Percentiles rank a stretch among this genome's conserved stretches.
phyloP scores from a whole-genome alignment of 92 coral and sea anemone species.

The Actinostola sp. region DNA sequence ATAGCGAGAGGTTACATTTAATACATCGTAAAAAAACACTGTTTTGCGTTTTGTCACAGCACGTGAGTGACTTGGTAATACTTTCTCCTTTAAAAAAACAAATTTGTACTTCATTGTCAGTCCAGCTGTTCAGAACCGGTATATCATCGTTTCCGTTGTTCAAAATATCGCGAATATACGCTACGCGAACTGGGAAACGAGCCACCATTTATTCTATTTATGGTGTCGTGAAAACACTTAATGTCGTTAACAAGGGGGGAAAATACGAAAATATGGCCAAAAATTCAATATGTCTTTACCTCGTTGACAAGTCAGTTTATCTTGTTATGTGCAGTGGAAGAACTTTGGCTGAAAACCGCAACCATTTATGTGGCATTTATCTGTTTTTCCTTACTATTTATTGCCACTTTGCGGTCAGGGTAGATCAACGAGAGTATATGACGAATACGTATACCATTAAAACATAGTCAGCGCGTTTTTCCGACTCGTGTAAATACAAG shows the following conservation, averaged over 20 bases:
- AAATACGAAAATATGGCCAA: too few relatives aligned
- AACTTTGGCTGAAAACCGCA: conserved; percentile 18
- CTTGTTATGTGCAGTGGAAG: neutral
- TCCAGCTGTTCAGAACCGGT: neutral
- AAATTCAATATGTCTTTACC: neutral
- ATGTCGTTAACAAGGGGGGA: too few relatives aligned
- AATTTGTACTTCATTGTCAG: neutral
- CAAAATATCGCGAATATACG: conserved; percentile 1
- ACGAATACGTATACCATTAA: neutral
- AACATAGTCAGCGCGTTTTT: neutral
- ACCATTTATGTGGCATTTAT: conserved; percentile 6
- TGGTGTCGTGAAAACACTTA: too few relatives aligned
- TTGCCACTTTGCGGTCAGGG: conserved; percentile 23
- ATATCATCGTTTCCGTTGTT: neutral
- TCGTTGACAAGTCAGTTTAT: conserved; percentile 8
- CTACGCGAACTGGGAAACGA: neutral
- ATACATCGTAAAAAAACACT: neutral
- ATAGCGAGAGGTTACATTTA: neutral
- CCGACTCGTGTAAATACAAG: too few relatives aligned
- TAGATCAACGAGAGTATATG: neutral
- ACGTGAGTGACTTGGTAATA: too few relatives aligned
- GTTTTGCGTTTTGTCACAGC: neutral
- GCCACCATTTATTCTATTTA: too few relatives aligned
- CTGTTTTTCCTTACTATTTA: conserved; percentile 6
- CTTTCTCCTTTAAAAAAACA: neutral